Evolutionary conservation across 2,797 vertebrate species (phyloP).

Genomic region (Myotis pilosus): DNA sequence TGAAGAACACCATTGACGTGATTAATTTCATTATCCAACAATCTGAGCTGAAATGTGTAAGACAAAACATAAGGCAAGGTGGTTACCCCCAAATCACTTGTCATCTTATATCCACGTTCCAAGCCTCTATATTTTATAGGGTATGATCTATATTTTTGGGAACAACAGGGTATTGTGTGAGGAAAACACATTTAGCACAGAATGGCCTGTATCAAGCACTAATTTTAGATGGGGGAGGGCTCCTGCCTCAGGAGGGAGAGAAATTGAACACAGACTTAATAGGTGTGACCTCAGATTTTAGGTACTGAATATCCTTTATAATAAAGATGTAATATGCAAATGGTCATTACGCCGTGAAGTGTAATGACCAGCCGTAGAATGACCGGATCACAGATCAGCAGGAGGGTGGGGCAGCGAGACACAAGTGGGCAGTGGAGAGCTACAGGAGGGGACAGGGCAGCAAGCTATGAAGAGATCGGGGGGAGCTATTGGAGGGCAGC

Average conservation of each 20-base stretch:
- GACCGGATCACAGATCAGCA: no score
- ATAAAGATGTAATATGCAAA: no score
- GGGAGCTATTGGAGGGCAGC: no score
- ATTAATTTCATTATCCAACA: conserved; percentile 85
- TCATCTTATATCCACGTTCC: background rate
- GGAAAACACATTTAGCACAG: background rate
- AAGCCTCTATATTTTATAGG: background rate
- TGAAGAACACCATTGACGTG: conserved; percentile 88
- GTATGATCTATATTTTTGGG: background rate
- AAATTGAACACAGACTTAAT: background rate
- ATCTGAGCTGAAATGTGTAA: conserved; percentile 85
- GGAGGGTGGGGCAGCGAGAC: no score
- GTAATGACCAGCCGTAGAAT: no score
- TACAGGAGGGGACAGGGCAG: no score
- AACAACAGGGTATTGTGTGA: background rate
- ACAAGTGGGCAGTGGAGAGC: no score
- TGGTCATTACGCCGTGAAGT: no score
- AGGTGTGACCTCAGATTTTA: background rate
- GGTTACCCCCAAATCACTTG: background rate
- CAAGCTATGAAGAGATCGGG: no score
- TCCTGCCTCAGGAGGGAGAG: background rate
- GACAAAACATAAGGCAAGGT: background rate
- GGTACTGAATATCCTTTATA: background rate
- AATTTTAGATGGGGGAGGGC: background rate
- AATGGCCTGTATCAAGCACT: background rate